These are phyloP conservation scores for Gambusia yucatana DNA, from an alignment of 2,797 vertebrate genomes.

Conservation along the genomic window DNA sequence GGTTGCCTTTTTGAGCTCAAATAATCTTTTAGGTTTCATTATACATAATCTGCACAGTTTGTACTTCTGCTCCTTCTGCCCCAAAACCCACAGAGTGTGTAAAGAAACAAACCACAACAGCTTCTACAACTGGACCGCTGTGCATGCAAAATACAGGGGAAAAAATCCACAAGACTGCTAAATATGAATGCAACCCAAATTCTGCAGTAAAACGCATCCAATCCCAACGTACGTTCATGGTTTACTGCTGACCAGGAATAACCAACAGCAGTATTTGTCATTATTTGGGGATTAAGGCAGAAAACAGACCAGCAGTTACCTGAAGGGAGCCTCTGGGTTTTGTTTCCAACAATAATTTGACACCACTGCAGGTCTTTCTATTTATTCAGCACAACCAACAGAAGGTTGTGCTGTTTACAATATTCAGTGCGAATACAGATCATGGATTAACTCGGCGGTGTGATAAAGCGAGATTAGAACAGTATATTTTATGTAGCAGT, in stretches of 20 bases:
- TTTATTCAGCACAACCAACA: not conserved
- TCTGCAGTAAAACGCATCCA: no score
- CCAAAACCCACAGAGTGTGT: not conserved
- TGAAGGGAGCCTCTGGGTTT: not conserved
- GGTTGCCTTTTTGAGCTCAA: not conserved
- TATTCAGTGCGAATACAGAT: not conserved
- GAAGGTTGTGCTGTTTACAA: not conserved
- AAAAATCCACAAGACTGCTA: not conserved
- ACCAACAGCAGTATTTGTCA: not conserved
- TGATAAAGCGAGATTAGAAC: not conserved
- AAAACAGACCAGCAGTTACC: not conserved
- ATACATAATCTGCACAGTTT: not conserved
- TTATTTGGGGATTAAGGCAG: not conserved
- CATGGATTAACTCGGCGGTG: not conserved
- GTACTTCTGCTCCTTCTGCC: not conserved
- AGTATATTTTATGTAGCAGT: not conserved
- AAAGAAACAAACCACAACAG: slow-evolving; percentile 3
- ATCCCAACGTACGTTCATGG: not conserved
- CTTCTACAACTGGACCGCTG: not conserved
- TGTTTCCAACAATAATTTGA: not conserved
- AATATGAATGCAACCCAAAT: no score
- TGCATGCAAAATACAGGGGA: not conserved
- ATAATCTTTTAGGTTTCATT: not conserved
- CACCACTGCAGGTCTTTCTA: not conserved
- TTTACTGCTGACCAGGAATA: not conserved